A percentile compares a stretch with the other conserved stretches of the same genome.
phyloP scores from a whole-genome alignment of 2,888 invertebrate genomes.

The Lasioglossum morio region DNA sequence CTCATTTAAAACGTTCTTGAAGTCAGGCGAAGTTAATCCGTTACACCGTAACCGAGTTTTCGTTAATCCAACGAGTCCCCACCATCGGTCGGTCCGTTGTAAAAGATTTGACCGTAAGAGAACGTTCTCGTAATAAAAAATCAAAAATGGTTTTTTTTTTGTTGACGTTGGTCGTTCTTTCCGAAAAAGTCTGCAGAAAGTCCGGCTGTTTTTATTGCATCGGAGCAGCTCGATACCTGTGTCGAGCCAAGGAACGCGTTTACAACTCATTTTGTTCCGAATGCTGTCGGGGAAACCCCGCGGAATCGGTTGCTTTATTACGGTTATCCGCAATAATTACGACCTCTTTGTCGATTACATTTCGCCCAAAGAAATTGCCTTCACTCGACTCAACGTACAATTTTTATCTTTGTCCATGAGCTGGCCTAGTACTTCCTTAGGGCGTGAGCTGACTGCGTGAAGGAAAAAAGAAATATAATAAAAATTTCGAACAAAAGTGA shows the following conservation, averaged over 20 bases:
- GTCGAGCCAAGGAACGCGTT: slow-evolving; percentile 18
- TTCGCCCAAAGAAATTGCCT: not conserved
- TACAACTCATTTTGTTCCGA: slow-evolving; percentile 31
- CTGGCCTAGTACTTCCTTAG: not conserved
- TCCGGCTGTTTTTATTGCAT: slow-evolving; percentile 37
- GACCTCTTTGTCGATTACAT: slow-evolving; percentile 49
- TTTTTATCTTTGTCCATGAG: not conserved
- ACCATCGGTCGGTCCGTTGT: slow-evolving; percentile 25
- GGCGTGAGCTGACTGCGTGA: no score
- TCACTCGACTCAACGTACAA: not conserved
- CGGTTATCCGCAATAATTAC: slow-evolving; percentile 76
- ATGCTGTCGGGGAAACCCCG: not conserved
- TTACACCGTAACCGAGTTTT: slow-evolving; percentile 75
- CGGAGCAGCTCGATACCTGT: slow-evolving; percentile 32
- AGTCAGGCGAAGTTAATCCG: slow-evolving; percentile 79
- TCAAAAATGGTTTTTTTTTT: slow-evolving; percentile 12
- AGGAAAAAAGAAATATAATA: not conserved
- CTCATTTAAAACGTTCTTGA: slow-evolving; percentile 70
- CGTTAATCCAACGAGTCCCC: slow-evolving; percentile 37
- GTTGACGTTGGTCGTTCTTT: not conserved
- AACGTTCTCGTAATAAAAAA: slow-evolving; percentile 44
- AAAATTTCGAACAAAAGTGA: not conserved
- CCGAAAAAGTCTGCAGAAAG: slow-evolving; percentile 18
- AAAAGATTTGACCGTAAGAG: slow-evolving; percentile 3
- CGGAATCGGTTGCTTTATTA: slow-evolving; percentile 74